These are phyloP conservation scores for Diadumene lineata DNA, from an alignment of 92 coral and sea anemone genomes.

Conservation along the genomic window DNA sequence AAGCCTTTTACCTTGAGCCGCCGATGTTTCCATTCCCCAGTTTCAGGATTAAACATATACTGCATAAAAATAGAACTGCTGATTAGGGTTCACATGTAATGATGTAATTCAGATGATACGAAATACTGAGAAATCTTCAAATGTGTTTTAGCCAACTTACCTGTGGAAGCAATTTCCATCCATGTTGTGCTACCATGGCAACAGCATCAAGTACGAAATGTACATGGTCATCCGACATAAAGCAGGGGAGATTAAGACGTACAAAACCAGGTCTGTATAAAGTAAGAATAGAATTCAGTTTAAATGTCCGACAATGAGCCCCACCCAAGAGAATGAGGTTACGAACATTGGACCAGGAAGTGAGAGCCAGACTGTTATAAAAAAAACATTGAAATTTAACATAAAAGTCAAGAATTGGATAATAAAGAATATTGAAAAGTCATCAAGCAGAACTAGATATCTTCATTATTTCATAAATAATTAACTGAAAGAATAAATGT, in stretches of 20 bases:
- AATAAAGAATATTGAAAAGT: too few relatives aligned
- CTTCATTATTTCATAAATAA: too few relatives aligned
- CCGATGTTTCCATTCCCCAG: slow-evolving; percentile 96
- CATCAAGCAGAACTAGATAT: too few relatives aligned
- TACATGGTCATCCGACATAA: slow-evolving; percentile 75
- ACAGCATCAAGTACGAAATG: slow-evolving; percentile 80
- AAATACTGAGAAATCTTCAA: not conserved
- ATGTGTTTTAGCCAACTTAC: slow-evolving; percentile 31
- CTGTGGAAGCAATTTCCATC: slow-evolving; percentile 97
- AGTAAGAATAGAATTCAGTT: slow-evolving; percentile 87
- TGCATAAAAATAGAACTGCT: too few relatives aligned
- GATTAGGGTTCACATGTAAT: too few relatives aligned
- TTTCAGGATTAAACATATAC: slow-evolving; percentile 98
- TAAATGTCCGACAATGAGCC: slow-evolving; percentile 77
- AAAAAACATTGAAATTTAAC: not conserved
- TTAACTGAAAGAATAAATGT: too few relatives aligned
- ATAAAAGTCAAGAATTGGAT: not conserved
- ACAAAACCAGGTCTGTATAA: slow-evolving; percentile 96
- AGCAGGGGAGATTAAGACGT: slow-evolving; percentile 92
- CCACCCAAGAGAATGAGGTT: slow-evolving; percentile 79
- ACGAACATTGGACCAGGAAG: slow-evolving; percentile 55
- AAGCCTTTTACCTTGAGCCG: slow-evolving; percentile 66
- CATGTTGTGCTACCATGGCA: slow-evolving; percentile 84
- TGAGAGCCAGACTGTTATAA: slow-evolving; percentile 74
- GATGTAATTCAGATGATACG: not conserved